Percentiles rank a stretch among this genome's conserved stretches.
Conservation (phyloP, 2,797 vertebrate species). For the Rhinogobio ventralis region DNA sequence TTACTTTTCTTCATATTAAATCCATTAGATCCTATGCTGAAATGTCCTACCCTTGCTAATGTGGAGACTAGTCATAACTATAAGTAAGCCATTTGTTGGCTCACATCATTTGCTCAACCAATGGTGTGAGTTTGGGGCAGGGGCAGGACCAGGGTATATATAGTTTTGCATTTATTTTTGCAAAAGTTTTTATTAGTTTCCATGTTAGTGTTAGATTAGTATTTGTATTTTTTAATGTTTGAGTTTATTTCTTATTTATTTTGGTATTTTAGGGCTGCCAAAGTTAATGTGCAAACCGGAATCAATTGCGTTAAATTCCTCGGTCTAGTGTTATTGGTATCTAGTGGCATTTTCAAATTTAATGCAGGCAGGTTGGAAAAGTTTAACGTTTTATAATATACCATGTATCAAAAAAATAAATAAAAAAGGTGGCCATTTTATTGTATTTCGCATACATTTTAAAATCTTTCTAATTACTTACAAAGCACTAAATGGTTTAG, state of each 20-base stretch:
- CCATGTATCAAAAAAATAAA: not conserved
- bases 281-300: not conserved
- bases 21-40: not conserved
- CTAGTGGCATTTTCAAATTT: not conserved
- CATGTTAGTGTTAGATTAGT: no score
- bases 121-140: not conserved
- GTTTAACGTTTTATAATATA: not conserved
- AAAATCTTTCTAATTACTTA: no score
- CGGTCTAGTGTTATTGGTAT: not conserved
- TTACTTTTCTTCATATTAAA: not conserved
- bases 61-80: not conserved
- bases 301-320: not conserved
- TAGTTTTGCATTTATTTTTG: not conserved
- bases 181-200: not conserved
- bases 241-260: not conserved
- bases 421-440: not conserved
- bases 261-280: not conserved
- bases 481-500: no score
- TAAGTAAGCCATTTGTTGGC: not conserved
- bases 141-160: not conserved
- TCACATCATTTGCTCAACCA: not conserved
- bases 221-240: not conserved
- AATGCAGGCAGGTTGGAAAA: not conserved
- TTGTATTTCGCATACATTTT: not conserved
- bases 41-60: not conserved